Percentiles rank a stretch among this genome's conserved stretches.
phyloP scores from a whole-genome alignment of 2,797 vertebrate genomes.

The Geotrypetes seraphini region DNA sequence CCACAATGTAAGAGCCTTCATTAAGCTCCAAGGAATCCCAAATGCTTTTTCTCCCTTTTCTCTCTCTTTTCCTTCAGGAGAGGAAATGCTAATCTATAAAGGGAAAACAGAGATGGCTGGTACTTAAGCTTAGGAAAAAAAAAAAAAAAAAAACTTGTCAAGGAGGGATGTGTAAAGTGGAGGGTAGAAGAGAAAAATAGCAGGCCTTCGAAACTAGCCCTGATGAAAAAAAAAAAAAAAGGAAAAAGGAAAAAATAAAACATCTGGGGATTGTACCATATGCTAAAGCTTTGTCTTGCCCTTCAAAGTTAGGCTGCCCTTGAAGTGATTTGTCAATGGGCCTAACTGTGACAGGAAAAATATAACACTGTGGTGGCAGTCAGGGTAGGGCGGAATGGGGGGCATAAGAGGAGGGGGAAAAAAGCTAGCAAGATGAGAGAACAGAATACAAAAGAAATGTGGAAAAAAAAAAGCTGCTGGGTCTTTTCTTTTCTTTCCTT shows the following conservation, averaged over 20 bases:
- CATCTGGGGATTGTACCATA: conserved; percentile 89
- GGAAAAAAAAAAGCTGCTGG: conserved; percentile 31
- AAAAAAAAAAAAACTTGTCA: too few species aligned
- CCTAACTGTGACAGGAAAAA: conserved; percentile 58
- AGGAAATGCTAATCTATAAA: conserved; percentile 2
- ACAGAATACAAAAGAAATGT: not conserved
- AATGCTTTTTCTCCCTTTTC: accelerated
- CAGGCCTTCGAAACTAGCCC: conserved; percentile 16
- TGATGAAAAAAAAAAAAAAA: conserved; percentile 17
- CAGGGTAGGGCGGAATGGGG: conserved; percentile 23
- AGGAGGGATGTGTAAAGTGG: too few species aligned
- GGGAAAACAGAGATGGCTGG: conserved; percentile 3
- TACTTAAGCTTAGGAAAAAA: not conserved
- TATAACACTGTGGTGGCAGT: conserved; percentile 27
- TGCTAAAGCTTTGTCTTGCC: conserved; percentile 94
- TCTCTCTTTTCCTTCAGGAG: not conserved
- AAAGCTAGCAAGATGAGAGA: not conserved
- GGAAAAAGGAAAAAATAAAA: conserved; percentile 37
- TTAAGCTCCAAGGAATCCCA: not conserved
- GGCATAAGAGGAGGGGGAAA: not conserved
- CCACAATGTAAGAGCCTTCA: accelerated
- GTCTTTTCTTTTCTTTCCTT: conserved; percentile 18
- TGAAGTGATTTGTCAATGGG: conserved; percentile 89
- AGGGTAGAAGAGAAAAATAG: not conserved
- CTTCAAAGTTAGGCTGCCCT: conserved; percentile 97